Base-by-base conservation (phyloP, 2,888 invertebrate genomes). In the Agonopterix arenella region DNA sequence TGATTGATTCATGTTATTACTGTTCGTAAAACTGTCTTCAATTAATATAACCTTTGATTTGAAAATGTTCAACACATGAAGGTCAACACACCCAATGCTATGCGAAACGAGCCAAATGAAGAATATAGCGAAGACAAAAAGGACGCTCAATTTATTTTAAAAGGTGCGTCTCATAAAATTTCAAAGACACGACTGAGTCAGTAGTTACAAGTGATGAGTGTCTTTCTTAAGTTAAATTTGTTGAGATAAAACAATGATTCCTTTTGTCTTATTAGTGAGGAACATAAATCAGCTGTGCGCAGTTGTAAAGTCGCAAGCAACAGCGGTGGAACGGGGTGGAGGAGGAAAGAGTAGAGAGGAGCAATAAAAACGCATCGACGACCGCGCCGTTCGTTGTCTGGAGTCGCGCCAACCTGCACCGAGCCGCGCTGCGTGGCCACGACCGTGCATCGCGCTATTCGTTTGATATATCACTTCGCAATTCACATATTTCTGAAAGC, bases 271-370 rank as follows among this genome's bases (percentile, higher is more conserved):
- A 52, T 53, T 62, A 57, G 57, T 56, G 61, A 58, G 55, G 46
- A 28, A 28, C 45, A 62, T 69, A 70, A 66, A 67, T 73, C 68
- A 67, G 58, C 57, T 50, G 52, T 55, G 47, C 44, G 48, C 50
- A 44, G 55, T 47, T 54, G 55, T 52, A 47, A 48, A 50, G 50
- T 45, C 36, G 48, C 40, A 46, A 13, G 49, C 28, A 45, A 51
- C 43, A 47, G 18, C 46, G 46, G 28, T 28, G 28, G 28, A 28
- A 28, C n/a, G 28, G 5, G 5, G 28, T 28, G 28, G 28, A 28
- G 28, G 28, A 4, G 28, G 1, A 18, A 18, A 2, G 18, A 3
- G 18, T 2, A 18, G 18, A 28, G 28, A 7, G 28, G 28, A 28
- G 28, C 28, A 28, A 28, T 28, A 28, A 40, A 53, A 10, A 9